phyloP scores from a whole-genome alignment of 2,797 vertebrate species.

The Urophycis tenuis region DNA sequence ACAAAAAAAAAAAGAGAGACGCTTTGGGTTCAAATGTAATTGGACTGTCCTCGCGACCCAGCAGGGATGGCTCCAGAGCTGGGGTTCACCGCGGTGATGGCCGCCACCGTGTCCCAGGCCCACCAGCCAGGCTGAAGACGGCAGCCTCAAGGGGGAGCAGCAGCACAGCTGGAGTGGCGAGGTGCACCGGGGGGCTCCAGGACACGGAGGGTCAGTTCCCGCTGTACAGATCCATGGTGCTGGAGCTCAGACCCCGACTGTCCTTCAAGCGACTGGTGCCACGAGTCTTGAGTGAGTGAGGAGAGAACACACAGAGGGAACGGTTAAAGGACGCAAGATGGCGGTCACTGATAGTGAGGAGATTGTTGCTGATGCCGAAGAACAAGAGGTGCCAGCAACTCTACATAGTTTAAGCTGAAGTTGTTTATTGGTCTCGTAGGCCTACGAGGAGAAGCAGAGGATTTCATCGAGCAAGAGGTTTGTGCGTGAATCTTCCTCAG shows the following conservation, averaged over 20 bases:
- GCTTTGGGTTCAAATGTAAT: not conserved
- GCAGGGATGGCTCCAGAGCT: not conserved
- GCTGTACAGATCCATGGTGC: conserved; percentile 83
- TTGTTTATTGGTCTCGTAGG: too few relatives aligned
- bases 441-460: too few relatives aligned
- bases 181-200: not conserved
- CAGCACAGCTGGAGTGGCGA: not conserved
- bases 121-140: not conserved
- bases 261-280: conserved; percentile 66
- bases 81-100: not conserved
- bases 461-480: too few relatives aligned
- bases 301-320: not conserved
- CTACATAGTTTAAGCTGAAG: too few relatives aligned
- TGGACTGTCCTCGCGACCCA: too few relatives aligned
- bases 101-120: not conserved
- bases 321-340: not conserved
- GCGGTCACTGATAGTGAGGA: too few relatives aligned
- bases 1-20: too few relatives aligned
- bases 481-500: too few relatives aligned
- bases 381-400: too few relatives aligned
- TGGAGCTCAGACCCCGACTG: conserved; percentile 84
- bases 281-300: conserved; percentile 65
- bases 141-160: not conserved
- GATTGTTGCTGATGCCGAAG: too few relatives aligned
- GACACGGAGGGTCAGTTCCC: conserved; percentile 66